Evolutionary conservation across 1,140 invertebrate species (phyloP), one percentile per base, ranked within the genome.

Genomic region (Liolophura sinensis): DNA sequence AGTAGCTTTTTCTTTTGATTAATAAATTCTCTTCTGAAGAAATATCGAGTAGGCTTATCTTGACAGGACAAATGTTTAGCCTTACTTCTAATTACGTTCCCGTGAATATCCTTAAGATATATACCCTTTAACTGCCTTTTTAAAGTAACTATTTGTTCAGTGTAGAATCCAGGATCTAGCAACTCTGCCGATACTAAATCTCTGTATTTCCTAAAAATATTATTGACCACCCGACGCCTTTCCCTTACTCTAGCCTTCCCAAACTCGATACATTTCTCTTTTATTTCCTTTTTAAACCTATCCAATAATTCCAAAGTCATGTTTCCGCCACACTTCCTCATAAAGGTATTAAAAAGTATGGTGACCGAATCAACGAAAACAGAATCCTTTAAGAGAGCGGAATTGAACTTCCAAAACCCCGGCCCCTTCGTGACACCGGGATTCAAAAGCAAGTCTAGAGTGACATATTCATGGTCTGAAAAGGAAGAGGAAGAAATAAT

Each of bases 381-480:
- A 40, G 61, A 50, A 61, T 74, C 70, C n/a, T 64, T 18, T 46
- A 74, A 51, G 16, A 71, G 51, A 50, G 61, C 59, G 50, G 65
- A 67, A 31, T 73, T 73, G 46, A 70, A 67, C 63, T 75, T 73
- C 68, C 70, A 73, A 67, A 63, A 73, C 18, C 66, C 67, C 14
- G 55, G 55, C 11, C 71, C 73, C 48, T 65, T 51, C 47, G 22
- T 60, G 14, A 71, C 31, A 49, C 27, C 27, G 20, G 57, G 47
- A 31, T 51, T 55, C 47, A 55, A 15, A 5, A 58, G 49, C 24
- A 71, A 20, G 25, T 60, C 46, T 24, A 67, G 14, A 57, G 49
- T 18, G 0, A 74, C 57, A 68, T 52, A 67, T 60, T 74, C 70
- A 62, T 74, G 73, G 25, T 74, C 70, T 46, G 67, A 67, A 68